These are phyloP conservation scores for Pseudobourletiella spinata DNA, from an alignment of 1,140 invertebrate genomes.

Conservation along the genomic window DNA sequence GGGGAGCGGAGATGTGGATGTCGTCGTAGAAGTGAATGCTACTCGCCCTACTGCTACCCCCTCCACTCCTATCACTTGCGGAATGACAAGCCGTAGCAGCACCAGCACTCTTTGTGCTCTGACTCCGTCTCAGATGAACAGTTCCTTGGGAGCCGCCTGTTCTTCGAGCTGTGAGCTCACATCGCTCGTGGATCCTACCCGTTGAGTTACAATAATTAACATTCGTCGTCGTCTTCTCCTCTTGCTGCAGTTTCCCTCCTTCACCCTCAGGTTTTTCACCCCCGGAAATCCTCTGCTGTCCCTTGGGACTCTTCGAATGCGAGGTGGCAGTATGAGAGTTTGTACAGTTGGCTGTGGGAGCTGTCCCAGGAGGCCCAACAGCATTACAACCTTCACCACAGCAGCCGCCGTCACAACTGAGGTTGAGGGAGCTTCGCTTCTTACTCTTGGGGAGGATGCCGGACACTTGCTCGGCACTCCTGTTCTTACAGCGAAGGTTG, in stretches of 20 bases:
- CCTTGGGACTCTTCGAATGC: background rate
- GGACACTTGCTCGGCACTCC: background rate
- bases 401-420: background rate
- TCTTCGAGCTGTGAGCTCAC: no score
- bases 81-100: no score
- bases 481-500: no score
- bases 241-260: background rate
- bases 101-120: conserved; percentile 26
- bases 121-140: conserved; percentile 32
- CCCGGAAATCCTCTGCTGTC: conserved; percentile 34
- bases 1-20: background rate
- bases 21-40: conserved; percentile 14
- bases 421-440: background rate
- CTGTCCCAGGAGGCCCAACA: background rate
- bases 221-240: no score
- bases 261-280: conserved; percentile 35
- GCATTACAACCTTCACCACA: no score
- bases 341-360: no score
- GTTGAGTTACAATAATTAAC: conserved; percentile 7
- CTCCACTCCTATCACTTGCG: background rate
- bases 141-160: no score
- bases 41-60: background rate
- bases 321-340: background rate
- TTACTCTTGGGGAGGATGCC: background rate
- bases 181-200: background rate